Evolutionary conservation across 2,888 invertebrate species (phyloP), one percentile per base, ranked within the genome.

Genomic region (Strigamia transsilvanica): DNA sequence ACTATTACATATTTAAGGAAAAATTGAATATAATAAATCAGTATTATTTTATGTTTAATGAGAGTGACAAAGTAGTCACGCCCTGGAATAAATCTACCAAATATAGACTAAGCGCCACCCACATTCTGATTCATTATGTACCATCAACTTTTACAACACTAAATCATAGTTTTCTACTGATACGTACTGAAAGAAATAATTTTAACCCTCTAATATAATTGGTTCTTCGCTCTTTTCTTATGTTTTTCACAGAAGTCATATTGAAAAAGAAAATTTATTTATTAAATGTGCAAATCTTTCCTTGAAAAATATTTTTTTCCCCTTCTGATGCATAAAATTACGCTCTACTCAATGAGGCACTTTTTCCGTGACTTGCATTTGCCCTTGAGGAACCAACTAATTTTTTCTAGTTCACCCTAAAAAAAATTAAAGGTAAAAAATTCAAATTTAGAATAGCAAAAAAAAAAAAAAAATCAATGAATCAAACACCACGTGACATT

Each of bases 291-390:
- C 56, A 56, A 56, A 56, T 56, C 56, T 56, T 56, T 56, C 56
- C 56, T 56, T 56, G 56, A 18, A 56, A 56, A 56, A 56, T 18
- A 56, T 56, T 56, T 56, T 56, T 56, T 56, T 56, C 56, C 21
- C n/a, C 7, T 21, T 56, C 56, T 56, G 56, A 56, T 56, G 56
- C 56, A 56, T 56, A 56, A 56, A 56, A 56, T 56, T n/a, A 56
- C 46, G 12, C 18, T 56, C 21, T 7, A 56, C 56, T 56, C 15
- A 56, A 56, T 56, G 56, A 56, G 18, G 4, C 56, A 56, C 56
- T 56, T 56, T 56, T 56, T 56, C 56, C 56, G 56, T 56, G 56
- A 56, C 56, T 56, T 56, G 56, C 56, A 56, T 56, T 56, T 56
- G 56, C 18, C 56, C 56, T 56, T 56, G 56, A 56, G 56, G 18